These are phyloP conservation scores for Pavo muticus DNA, from an alignment of 2,113 vertebrate genomes.

Conservation along the genomic window DNA sequence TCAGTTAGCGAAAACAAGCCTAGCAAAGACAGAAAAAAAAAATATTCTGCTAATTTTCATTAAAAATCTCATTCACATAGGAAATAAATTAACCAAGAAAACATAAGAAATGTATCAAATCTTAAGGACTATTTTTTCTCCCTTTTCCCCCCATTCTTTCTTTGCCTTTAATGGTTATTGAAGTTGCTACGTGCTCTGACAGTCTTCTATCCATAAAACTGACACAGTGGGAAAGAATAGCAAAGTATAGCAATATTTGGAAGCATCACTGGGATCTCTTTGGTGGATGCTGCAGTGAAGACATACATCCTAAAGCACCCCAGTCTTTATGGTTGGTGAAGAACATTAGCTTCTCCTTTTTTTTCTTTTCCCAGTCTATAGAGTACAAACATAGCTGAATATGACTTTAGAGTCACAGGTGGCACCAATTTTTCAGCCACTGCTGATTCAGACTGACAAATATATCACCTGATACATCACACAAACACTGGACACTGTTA, in stretches of 20 bases:
- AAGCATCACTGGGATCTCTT: neutral
- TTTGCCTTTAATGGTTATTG: neutral
- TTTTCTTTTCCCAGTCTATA: neutral
- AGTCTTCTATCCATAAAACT: neutral
- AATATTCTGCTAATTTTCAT: neutral
- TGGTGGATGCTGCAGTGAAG: neutral
- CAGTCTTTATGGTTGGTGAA: neutral
- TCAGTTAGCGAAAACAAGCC: neutral
- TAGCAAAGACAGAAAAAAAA: neutral
- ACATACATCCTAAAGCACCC: neutral
- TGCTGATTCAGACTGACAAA: neutral
- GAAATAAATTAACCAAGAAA: neutral
- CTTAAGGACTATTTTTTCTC: neutral
- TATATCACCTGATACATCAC: neutral
- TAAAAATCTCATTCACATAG: neutral
- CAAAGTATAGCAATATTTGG: neutral
- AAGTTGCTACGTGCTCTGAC: neutral
- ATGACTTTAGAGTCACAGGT: neutral
- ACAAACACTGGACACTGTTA: neutral
- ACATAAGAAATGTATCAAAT: neutral
- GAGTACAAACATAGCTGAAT: neutral
- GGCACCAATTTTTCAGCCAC: neutral
- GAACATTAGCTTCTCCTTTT: neutral
- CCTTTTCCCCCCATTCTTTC: neutral
- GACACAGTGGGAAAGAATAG: neutral